phyloP scores from a whole-genome alignment of 2,888 invertebrate genomes.

The Protodeltote pygarga region DNA sequence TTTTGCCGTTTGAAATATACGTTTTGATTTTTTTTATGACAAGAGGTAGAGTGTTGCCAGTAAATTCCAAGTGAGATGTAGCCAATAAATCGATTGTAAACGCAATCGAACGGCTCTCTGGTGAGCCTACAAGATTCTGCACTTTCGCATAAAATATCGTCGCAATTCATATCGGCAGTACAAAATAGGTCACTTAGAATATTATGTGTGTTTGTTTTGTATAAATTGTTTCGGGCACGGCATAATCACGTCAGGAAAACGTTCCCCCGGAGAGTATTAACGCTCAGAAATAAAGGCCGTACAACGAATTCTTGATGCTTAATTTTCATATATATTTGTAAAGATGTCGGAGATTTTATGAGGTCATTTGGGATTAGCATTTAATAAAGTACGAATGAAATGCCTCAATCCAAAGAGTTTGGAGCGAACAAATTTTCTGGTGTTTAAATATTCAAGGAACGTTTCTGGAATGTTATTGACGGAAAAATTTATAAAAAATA shows the following conservation, averaged over 20 bases:
- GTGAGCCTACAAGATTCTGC: slow-evolving; percentile 53
- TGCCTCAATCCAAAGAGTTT: not conserved
- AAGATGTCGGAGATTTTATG: slow-evolving; percentile 18
- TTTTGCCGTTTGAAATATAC: slow-evolving; percentile 25
- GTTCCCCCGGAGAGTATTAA: slow-evolving; percentile 11
- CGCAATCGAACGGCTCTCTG: slow-evolving; percentile 45
- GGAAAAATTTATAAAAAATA: not conserved
- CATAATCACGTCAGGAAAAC: slow-evolving; percentile 15
- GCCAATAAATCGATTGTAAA: slow-evolving; percentile 40
- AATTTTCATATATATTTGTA: slow-evolving; percentile 33
- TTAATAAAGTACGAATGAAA: slow-evolving; percentile 19
- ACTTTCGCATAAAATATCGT: slow-evolving; percentile 43
- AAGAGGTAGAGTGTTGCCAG: slow-evolving; percentile 24
- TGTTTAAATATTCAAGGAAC: slow-evolving; percentile 2
- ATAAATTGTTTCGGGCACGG: slow-evolving; percentile 23
- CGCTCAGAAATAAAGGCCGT: slow-evolving; percentile 10
- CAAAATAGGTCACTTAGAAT: slow-evolving; percentile 29
- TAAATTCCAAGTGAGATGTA: slow-evolving; percentile 37
- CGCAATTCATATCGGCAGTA: not conserved
- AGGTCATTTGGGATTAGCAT: slow-evolving; percentile 17
- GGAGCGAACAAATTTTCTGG: slow-evolving; percentile 2
- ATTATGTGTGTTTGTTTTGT: slow-evolving; percentile 14
- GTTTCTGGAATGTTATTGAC: not conserved
- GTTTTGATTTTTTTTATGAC: slow-evolving; percentile 37
- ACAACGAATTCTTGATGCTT: slow-evolving; percentile 5